These are phyloP conservation scores for Lacerta viridis DNA, from an alignment of 2,797 vertebrate genomes.

Conservation along the genomic window DNA sequence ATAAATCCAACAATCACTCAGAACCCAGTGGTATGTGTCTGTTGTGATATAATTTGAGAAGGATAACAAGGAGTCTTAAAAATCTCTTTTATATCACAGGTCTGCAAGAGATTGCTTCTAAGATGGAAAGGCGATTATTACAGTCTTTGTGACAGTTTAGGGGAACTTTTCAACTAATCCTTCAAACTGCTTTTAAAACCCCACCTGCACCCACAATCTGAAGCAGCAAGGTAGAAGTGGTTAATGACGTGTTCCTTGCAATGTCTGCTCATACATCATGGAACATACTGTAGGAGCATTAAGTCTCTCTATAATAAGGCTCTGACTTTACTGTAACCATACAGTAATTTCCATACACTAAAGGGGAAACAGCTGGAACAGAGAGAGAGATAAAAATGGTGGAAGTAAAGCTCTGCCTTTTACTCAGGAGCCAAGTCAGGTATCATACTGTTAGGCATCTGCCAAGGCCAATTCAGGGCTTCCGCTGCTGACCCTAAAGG, in stretches of 20 bases:
- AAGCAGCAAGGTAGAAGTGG: background rate
- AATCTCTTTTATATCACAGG: background rate
- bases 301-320: background rate
- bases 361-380: background rate
- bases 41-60: constrained; percentile 5
- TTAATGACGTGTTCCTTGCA: background rate
- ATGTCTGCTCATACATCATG: background rate
- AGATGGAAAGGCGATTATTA: background rate
- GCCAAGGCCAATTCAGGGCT: too few species aligned
- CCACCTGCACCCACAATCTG: background rate
- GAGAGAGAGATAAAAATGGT: background rate
- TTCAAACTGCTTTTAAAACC: background rate
- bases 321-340: background rate
- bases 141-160: background rate
- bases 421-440: too few species aligned
- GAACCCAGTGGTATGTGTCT: background rate
- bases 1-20: background rate
- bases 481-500: too few species aligned
- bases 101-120: background rate
- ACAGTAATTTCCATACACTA: background rate
- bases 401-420: background rate
- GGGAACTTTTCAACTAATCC: background rate
- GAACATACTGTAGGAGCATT: background rate
- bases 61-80: constrained; percentile 1
- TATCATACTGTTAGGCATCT: too few species aligned